These are phyloP conservation scores for Thera obeliscata DNA, from an alignment of 2,888 invertebrate genomes.

Conservation along the genomic window DNA sequence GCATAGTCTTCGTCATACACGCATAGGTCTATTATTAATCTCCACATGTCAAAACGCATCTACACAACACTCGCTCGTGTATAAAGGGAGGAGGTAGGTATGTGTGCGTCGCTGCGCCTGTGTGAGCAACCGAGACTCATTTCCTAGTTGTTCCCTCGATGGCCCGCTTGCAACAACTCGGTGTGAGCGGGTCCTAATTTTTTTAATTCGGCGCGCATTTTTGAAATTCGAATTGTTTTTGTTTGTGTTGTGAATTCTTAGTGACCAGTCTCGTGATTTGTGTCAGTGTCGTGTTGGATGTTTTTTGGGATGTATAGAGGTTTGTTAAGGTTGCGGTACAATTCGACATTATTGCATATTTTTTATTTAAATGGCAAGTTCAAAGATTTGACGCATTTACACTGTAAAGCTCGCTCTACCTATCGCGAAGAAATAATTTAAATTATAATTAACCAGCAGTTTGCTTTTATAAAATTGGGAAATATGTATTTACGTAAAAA, in stretches of 20 bases:
- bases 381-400: slow-evolving; percentile 25
- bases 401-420: neutral
- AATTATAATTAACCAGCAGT: no score
- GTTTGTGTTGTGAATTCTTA: slow-evolving; percentile 41
- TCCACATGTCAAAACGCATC: slow-evolving; percentile 73
- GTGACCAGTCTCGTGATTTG: slow-evolving; percentile 42
- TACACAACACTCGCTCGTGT: slow-evolving; percentile 60
- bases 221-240: slow-evolving; percentile 49
- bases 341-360: slow-evolving; percentile 45
- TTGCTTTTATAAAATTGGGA: no score
- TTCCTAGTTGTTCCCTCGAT: slow-evolving; percentile 81
- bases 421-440: neutral
- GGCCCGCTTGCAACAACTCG: slow-evolving; percentile 80
- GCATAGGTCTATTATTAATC: slow-evolving; percentile 71
- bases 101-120: slow-evolving; percentile 56
- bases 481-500: no score
- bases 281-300: slow-evolving; percentile 48
- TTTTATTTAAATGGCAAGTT: slow-evolving; percentile 37
- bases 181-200: slow-evolving; percentile 79
- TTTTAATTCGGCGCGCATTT: slow-evolving; percentile 69
- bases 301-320: slow-evolving; percentile 60
- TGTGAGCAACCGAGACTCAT: slow-evolving; percentile 67
- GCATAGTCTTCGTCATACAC: slow-evolving; percentile 34
- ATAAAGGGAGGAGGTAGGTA: slow-evolving; percentile 37
- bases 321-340: slow-evolving; percentile 54